Evolutionary conservation across 2,888 invertebrate genomes (phyloP).

Genomic region (Zaprionus bogoriensis): DNA sequence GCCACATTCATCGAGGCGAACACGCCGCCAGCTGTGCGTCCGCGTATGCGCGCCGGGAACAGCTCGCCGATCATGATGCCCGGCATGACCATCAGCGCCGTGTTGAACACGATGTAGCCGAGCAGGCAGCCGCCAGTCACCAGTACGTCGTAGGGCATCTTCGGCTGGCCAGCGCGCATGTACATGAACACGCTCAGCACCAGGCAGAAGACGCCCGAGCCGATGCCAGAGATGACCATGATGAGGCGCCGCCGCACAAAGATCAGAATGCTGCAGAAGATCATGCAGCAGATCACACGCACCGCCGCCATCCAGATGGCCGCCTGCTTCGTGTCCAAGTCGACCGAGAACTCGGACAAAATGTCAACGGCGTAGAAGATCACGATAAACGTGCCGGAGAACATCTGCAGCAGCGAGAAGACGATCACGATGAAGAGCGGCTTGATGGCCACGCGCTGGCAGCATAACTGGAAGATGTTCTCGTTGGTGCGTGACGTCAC

Average conservation of each 20-base stretch:
- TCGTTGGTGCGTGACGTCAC: constrained; percentile 77
- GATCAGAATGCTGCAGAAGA: constrained; percentile 87
- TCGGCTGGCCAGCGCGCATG: constrained; percentile 73
- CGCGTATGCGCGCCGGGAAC: constrained; percentile 88
- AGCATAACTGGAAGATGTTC: constrained; percentile 84
- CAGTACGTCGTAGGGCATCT: constrained; percentile 70
- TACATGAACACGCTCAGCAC: constrained; percentile 85
- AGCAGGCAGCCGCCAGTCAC: constrained; percentile 84
- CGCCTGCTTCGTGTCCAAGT: constrained; percentile 84
- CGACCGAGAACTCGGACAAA: constrained; percentile 85
- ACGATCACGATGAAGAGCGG: constrained; percentile 89
- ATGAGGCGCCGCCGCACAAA: constrained; percentile 87
- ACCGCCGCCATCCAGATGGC: constrained; percentile 89
- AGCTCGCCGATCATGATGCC: constrained; percentile 90
- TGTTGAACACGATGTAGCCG: constrained; percentile 89
- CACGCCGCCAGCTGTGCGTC: constrained; percentile 88
- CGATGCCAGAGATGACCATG: constrained; percentile 87
- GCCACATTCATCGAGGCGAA: constrained; percentile 88
- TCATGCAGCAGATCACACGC: constrained; percentile 86
- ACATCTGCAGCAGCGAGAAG: constrained; percentile 89
- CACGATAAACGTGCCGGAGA: constrained; percentile 90
- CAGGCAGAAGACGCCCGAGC: constrained; percentile 87
- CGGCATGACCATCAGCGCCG: constrained; percentile 89
- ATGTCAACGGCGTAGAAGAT: constrained; percentile 92
- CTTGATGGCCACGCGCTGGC: constrained; percentile 86